A percentile compares a stretch with the other conserved stretches of the same genome.
phyloP scores from a whole-genome alignment of 2,113 vertebrate genomes.

The Ia io region DNA sequence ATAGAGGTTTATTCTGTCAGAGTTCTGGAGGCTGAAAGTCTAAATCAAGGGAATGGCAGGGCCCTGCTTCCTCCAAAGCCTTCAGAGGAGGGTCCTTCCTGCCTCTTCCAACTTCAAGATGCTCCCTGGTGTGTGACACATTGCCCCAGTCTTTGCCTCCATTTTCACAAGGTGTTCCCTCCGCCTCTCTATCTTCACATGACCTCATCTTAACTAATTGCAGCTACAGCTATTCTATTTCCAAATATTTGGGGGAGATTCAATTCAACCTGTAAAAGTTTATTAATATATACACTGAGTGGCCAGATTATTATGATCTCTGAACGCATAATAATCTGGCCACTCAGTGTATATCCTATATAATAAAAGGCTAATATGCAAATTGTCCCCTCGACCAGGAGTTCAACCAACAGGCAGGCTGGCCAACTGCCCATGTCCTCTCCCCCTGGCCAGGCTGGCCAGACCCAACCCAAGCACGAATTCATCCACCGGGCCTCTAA shows the following conservation, averaged over 20 bases:
- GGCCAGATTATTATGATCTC: no score
- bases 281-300: no score
- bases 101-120: neutral
- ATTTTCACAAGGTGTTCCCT: neutral
- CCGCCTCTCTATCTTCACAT: neutral
- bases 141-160: neutral
- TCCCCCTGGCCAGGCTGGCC: no score
- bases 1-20: neutral
- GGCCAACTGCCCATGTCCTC: no score
- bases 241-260: neutral
- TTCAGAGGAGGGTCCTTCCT: fast-evolving
- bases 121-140: fast-evolving
- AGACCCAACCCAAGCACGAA: no score
- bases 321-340: no score
- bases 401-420: no score
- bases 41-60: neutral
- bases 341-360: neutral
- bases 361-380: no score
- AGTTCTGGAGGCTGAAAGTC: neutral
- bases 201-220: neutral
- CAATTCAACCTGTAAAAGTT: neutral
- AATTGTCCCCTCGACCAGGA: no score
- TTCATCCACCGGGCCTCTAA: no score
- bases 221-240: neutral
- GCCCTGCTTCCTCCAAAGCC: no score